Evolutionary conservation across 2,113 vertebrate species (phyloP).

Genomic region (Phaethornis superciliosus): DNA sequence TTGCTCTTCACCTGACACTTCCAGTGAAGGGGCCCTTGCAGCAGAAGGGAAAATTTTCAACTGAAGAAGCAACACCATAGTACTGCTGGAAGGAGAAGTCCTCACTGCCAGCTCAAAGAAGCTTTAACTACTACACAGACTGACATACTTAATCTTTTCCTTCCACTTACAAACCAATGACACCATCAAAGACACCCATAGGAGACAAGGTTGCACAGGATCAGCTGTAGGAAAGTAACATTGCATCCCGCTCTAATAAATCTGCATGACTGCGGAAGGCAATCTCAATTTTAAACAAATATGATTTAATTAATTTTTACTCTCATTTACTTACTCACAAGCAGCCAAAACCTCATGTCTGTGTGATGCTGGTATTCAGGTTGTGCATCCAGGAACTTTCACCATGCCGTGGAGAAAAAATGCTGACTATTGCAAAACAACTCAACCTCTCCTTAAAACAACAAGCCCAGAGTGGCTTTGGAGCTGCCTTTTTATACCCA

Average conservation of each 20-base stretch:
- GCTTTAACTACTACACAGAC: background rate
- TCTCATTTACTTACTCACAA: background rate
- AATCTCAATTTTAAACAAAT: background rate
- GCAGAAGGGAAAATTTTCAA: background rate
- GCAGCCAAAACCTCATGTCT: accelerated
- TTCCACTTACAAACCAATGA: background rate
- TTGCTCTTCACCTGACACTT: slow-evolving; percentile 20
- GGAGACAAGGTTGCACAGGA: background rate
- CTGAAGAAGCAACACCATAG: background rate
- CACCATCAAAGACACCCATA: background rate
- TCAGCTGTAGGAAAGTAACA: background rate
- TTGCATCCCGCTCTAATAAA: background rate
- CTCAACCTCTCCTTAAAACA: accelerated
- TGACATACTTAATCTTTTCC: background rate
- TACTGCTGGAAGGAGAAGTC: background rate
- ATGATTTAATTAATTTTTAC: background rate
- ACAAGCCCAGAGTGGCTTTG: accelerated
- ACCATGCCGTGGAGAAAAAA: accelerated
- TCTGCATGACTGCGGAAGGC: background rate
- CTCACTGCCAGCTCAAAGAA: background rate
- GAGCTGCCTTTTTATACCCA: background rate
- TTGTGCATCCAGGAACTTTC: background rate
- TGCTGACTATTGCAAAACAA: accelerated
- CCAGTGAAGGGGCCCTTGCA: background rate
- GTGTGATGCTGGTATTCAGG: background rate